A percentile compares a stretch with the other conserved stretches of the same genome.
Evolutionary conservation across 2,113 vertebrate genomes (phyloP).

Genomic region (Salminus brasiliensis): DNA sequence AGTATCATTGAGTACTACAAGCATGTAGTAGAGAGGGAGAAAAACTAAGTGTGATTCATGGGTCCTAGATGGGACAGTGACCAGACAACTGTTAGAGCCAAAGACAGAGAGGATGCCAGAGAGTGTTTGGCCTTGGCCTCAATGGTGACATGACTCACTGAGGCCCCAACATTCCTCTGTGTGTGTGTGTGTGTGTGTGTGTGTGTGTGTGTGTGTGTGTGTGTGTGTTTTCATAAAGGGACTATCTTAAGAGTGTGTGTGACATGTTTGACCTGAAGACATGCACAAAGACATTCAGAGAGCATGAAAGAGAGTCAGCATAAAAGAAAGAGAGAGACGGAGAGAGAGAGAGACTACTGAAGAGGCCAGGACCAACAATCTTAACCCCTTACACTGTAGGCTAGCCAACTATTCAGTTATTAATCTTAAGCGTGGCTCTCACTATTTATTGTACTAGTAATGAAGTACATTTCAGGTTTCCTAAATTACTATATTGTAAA

Average conservation of each 20-base stretch:
- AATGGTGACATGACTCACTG: constrained; percentile 21
- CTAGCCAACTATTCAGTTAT: background rate
- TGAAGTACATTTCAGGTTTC: too few species aligned
- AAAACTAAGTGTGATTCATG: background rate
- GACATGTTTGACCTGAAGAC: constrained; percentile 6
- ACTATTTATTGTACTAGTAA: too few species aligned
- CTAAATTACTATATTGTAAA: too few species aligned
- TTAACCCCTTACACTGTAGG: background rate
- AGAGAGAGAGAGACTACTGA: background rate
- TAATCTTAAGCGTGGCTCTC: too few species aligned
- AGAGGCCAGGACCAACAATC: background rate
- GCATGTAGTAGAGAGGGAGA: background rate
- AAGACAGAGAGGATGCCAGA: constrained; percentile 8
- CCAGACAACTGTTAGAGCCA: constrained; percentile 15
- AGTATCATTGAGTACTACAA: background rate
- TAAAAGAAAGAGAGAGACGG: background rate
- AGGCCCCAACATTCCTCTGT: constrained; percentile 10
- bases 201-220: constrained; percentile 9
- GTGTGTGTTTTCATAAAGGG: constrained; percentile 6
- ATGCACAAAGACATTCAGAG: background rate
- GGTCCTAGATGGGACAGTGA: constrained; percentile 15
- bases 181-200: constrained; percentile 12
- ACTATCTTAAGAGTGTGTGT: constrained; percentile 6
- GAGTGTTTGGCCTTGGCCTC: constrained; percentile 33
- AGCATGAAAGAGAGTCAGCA: background rate